phyloP scores from a whole-genome alignment of 1,140 invertebrate species.

The Cardiocondyla obscurior region DNA sequence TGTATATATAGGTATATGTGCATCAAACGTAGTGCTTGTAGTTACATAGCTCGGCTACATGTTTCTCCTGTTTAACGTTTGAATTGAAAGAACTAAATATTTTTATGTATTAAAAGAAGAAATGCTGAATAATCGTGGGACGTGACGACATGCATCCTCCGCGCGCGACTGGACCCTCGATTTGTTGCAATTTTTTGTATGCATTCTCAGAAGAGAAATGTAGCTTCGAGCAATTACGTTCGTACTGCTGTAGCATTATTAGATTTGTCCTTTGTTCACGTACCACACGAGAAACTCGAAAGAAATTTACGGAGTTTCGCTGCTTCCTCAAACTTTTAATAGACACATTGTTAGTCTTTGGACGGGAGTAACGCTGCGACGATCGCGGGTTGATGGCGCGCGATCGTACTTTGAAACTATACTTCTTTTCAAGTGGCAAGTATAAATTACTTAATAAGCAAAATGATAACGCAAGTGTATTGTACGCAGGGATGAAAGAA shows the following conservation, averaged over 20 bases:
- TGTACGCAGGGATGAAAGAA: slow-evolving; percentile 65
- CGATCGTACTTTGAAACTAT: neutral
- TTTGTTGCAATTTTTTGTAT: neutral
- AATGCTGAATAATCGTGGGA: too few relatives aligned
- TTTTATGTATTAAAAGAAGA: neutral
- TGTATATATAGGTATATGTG: neutral
- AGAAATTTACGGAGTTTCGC: neutral
- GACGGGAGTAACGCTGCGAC: neutral
- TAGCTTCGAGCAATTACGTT: slow-evolving; percentile 8
- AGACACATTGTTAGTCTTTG: neutral
- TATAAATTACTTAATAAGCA: too few relatives aligned
- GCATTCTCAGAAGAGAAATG: neutral
- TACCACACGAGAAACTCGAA: neutral
- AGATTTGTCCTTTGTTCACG: neutral
- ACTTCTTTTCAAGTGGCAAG: neutral
- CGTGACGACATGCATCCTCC: too few relatives aligned
- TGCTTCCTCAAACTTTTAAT: neutral
- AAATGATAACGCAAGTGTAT: neutral
- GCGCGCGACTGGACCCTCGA: neutral
- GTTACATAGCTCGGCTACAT: neutral
- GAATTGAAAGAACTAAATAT: neutral
- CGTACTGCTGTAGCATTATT: neutral
- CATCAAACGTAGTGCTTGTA: neutral
- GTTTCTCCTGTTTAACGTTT: neutral
- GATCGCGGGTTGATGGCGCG: neutral